Percentiles rank a stretch among this genome's conserved stretches.
phyloP scores from a whole-genome alignment of 1,140 invertebrate genomes.

The Geopemphigus sp. region DNA sequence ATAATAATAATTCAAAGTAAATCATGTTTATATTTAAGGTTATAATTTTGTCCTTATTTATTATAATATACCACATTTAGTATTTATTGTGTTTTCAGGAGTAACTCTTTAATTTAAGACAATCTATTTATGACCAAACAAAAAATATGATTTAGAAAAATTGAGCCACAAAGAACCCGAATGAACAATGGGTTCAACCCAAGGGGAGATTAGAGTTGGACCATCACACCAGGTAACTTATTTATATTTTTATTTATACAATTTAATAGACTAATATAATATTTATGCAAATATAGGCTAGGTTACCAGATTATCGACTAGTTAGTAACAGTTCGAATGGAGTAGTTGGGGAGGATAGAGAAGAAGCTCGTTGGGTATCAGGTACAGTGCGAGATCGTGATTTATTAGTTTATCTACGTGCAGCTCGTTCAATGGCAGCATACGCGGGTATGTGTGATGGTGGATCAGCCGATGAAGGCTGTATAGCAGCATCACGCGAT shows the following conservation, averaged over 20 bases:
- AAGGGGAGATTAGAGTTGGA: constrained; percentile 93
- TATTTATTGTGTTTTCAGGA: neutral
- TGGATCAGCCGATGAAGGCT: constrained; percentile 93
- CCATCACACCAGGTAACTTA: constrained; percentile 82
- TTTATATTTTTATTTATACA: constrained; percentile 6
- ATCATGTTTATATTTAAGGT: neutral
- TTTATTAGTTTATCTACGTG: constrained; percentile 94
- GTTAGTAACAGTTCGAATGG: constrained; percentile 68
- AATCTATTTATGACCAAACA: neutral
- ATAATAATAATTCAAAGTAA: neutral
- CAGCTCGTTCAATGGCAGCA: constrained; percentile 91
- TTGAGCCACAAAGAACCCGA: constrained; percentile 28
- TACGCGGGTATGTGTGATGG: constrained; percentile 98
- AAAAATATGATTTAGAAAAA: constrained; percentile 37
- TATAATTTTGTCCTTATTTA: neutral
- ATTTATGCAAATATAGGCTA: constrained; percentile 61
- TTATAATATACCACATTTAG: neutral
- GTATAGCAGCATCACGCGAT: constrained; percentile 91
- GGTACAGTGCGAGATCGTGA: constrained; percentile 87
- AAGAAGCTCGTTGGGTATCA: constrained; percentile 91
- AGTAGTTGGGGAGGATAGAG: constrained; percentile 71
- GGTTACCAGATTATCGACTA: constrained; percentile 69
- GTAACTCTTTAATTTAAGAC: neutral
- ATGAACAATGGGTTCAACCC: constrained; percentile 62
- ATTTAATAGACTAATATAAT: neutral